Conservation (phyloP, 2,797 vertebrate species). For the Glossophaga mutica region DNA sequence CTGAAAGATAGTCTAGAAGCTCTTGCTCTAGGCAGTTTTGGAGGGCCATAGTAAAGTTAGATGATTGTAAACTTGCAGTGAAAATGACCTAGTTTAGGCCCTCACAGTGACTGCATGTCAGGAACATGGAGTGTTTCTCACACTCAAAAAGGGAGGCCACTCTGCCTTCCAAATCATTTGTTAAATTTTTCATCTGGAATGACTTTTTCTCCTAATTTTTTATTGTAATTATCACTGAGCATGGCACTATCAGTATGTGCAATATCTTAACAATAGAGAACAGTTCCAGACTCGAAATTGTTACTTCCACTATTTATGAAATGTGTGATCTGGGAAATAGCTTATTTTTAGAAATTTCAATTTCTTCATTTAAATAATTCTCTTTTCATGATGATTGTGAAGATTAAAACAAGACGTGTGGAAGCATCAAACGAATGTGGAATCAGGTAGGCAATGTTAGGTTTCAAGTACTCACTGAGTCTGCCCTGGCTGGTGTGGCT, state of each 20-base stretch:
- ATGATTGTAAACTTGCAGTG: constrained; percentile 8
- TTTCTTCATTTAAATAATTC: constrained; percentile 19
- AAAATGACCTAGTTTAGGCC: background rate
- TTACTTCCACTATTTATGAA: background rate
- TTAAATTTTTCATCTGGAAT: constrained; percentile 2
- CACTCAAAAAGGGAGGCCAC: background rate
- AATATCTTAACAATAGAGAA: background rate
- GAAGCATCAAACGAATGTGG: background rate
- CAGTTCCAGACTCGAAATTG: background rate
- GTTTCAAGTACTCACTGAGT: background rate
- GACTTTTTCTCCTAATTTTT: background rate
- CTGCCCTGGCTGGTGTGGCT: background rate
- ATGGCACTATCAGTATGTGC: background rate
- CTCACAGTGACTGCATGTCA: background rate
- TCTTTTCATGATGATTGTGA: background rate
- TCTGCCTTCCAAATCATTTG: background rate
- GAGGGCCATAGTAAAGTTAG: constrained; percentile 10
- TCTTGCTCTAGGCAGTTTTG: background rate
- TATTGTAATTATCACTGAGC: background rate
- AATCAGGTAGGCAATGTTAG: background rate
- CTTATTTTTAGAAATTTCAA: background rate
- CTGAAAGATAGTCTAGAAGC: constrained; percentile 29
- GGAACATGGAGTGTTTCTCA: background rate
- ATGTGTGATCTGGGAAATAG: background rate
- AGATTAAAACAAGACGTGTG: background rate